Evolutionary conservation across 2,888 invertebrate species (phyloP).

Genomic region (Eristalinus aeneus): DNA sequence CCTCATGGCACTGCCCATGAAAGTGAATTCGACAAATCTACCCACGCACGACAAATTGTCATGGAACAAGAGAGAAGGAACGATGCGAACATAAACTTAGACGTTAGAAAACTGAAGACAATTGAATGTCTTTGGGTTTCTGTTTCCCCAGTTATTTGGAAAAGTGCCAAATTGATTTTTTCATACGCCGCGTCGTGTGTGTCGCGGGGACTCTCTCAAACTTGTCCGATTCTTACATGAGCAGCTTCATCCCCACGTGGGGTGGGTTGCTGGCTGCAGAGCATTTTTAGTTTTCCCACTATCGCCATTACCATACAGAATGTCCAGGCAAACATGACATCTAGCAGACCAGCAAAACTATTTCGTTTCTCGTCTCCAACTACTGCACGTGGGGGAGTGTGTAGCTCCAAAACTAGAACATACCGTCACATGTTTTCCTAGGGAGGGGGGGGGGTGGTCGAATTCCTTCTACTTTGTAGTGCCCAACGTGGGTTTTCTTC

Average conservation of each 20-base stretch:
- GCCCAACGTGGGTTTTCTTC: background rate
- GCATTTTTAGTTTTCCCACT: constrained; percentile 62
- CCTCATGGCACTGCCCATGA: background rate
- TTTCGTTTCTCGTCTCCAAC: constrained; percentile 11
- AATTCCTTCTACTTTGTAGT: background rate
- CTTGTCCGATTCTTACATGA: background rate
- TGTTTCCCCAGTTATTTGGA: constrained; percentile 39
- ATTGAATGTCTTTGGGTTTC: background rate
- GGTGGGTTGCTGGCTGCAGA: background rate
- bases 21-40: background rate
- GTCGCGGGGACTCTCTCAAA: background rate
- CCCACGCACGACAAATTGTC: background rate
- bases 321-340: constrained; percentile 54
- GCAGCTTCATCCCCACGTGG: background rate
- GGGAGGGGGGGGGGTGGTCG: background rate
- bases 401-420: constrained; percentile 32
- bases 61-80: background rate
- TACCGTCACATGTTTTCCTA: background rate
- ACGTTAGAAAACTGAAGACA: background rate
- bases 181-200: background rate
- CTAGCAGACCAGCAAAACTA: constrained; percentile 51
- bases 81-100: background rate
- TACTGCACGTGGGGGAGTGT: background rate
- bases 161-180: constrained; percentile 26
- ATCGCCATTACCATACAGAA: constrained; percentile 66